A percentile compares a stretch with the other conserved stretches of the same genome.
phyloP scores from a whole-genome alignment of 2,888 invertebrate species.

The Idaea straminata region DNA sequence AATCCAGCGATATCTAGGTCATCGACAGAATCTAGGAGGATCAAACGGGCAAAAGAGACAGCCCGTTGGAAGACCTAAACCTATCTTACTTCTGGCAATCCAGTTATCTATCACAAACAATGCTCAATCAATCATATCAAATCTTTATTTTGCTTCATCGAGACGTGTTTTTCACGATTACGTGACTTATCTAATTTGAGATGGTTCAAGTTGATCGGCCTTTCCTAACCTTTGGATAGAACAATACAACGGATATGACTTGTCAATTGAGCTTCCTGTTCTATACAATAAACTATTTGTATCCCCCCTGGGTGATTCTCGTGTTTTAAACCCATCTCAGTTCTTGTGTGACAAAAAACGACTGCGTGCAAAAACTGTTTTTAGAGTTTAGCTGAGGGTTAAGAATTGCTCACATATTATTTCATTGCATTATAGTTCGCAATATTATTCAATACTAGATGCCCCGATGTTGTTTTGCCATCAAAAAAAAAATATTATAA shows the following conservation, averaged over 20 bases:
- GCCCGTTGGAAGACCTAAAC: too few species aligned
- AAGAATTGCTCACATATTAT: neutral
- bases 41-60: too few species aligned
- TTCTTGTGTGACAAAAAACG: neutral
- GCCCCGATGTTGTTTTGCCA: too few species aligned
- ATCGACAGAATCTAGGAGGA: too few species aligned
- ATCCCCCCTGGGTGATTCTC: neutral
- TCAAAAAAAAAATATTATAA: too few species aligned
- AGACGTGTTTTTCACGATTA: neutral
- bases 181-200: neutral
- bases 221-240: neutral
- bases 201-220: neutral
- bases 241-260: neutral
- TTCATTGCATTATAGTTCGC: neutral
- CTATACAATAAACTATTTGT: neutral
- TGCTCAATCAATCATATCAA: conserved; percentile 11
- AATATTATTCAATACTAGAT: neutral
- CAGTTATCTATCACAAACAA: neutral
- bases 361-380: neutral
- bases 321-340: neutral
- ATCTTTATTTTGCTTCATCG: neutral
- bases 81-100: neutral
- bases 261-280: neutral
- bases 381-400: neutral
- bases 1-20: too few species aligned